Conservation (phyloP, 2,797 vertebrate genomes). For the Lepilemur septentrionalis region DNA sequence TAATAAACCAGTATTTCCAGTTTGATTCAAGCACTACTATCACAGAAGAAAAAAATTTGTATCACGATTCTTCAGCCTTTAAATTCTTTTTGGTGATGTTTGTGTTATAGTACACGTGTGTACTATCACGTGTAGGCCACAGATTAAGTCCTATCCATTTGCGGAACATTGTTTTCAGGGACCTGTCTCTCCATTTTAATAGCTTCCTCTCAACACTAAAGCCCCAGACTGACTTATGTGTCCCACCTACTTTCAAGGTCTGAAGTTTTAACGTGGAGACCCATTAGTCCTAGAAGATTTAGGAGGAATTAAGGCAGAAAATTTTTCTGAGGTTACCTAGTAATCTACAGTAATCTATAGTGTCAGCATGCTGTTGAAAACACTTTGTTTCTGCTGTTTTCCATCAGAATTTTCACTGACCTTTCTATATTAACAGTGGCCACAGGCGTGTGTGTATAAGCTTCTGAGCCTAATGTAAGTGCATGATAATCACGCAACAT, state of each 20-base stretch:
- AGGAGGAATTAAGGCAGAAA: background rate
- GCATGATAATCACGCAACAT: background rate
- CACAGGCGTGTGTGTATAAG: background rate
- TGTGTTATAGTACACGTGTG: background rate
- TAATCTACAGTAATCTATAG: background rate
- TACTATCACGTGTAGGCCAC: fast-evolving
- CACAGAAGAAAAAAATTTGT: background rate
- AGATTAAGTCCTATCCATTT: background rate
- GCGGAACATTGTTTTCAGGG: background rate
- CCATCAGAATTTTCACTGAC: background rate
- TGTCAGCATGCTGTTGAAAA: background rate
- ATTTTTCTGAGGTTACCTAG: background rate
- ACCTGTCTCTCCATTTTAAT: background rate
- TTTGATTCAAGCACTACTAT: background rate
- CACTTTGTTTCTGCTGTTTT: background rate
- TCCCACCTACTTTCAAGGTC: background rate
- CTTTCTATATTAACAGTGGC: background rate
- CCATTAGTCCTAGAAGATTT: background rate
- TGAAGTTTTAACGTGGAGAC: background rate
- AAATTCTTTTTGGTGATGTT: background rate
- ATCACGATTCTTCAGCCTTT: background rate
- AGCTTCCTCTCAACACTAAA: background rate
- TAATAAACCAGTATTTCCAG: background rate
- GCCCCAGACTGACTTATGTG: background rate
- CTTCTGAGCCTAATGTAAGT: background rate